Conservation (phyloP, 1,140 invertebrate species). For the Zelostemma sp. region DNA sequence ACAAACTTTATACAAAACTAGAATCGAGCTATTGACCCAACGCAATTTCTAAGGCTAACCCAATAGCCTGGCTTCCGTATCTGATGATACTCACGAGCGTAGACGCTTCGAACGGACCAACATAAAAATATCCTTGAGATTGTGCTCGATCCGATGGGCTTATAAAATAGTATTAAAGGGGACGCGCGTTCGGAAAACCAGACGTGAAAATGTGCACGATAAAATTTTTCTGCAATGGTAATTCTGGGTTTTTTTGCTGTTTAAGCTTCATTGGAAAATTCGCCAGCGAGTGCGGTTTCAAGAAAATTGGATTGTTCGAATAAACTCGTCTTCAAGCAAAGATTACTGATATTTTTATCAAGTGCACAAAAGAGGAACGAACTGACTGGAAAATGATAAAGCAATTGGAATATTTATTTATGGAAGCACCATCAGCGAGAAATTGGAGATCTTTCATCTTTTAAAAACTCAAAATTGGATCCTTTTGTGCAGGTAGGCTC, state of each 20-base stretch:
- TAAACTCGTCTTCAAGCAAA: neutral
- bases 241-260: neutral
- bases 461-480: neutral
- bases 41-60: constrained; percentile 4
- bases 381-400: too few relatives aligned
- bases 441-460: neutral
- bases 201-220: constrained; percentile 1
- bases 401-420: too few relatives aligned
- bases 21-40: constrained; percentile 12
- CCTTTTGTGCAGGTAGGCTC: neutral
- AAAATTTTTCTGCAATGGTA: constrained; percentile 8
- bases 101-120: constrained; percentile 9
- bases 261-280: too few relatives aligned
- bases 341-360: neutral
- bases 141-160: constrained; percentile 3
- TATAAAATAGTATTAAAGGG: constrained; percentile 16
- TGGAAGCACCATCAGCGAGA: too few relatives aligned
- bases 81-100: constrained; percentile 6
- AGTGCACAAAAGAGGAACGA: too few relatives aligned
- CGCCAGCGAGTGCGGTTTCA: too few relatives aligned
- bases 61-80: constrained; percentile 5
- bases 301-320: neutral
- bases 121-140: constrained; percentile 17
- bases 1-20: neutral
- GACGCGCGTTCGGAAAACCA: constrained; percentile 8